Conservation (phyloP, 2,888 invertebrate genomes). For the Oxyscelio sp. region DNA sequence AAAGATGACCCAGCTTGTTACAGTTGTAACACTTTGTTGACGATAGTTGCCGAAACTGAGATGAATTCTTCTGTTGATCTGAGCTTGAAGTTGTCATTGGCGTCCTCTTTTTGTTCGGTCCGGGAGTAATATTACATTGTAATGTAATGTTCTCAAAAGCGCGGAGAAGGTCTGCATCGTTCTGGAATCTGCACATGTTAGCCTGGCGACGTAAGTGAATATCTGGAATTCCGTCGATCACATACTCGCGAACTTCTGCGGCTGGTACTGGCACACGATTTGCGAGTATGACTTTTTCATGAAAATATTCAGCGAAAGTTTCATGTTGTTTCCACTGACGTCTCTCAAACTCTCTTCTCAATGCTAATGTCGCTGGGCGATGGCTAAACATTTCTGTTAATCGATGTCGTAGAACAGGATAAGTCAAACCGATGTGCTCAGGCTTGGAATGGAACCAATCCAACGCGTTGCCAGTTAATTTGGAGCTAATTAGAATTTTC, state of each 20-base stretch:
- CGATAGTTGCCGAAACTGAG: background rate
- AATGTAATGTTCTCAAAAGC: conserved; percentile 40
- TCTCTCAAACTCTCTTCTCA: conserved; percentile 68
- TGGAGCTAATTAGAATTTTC: conserved; percentile 51
- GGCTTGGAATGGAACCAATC: conserved; percentile 71
- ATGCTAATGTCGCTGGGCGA: conserved; percentile 43
- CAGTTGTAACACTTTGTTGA: conserved; percentile 50
- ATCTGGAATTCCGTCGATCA: conserved; percentile 73
- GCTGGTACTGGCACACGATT: conserved; percentile 67
- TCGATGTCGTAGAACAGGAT: conserved; percentile 7
- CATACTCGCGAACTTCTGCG: conserved; percentile 66
- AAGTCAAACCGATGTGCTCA: conserved; percentile 42
- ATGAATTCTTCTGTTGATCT: background rate
- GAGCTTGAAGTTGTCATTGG: background rate
- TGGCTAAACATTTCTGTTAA: conserved; percentile 67
- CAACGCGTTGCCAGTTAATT: conserved; percentile 51
- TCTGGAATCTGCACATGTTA: conserved; percentile 46
- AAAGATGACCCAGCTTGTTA: conserved; percentile 24
- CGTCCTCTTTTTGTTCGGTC: background rate
- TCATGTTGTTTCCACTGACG: conserved; percentile 63
- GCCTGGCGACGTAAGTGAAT: conserved; percentile 59
- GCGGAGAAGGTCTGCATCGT: conserved; percentile 16
- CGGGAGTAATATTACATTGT: background rate
- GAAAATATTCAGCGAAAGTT: conserved; percentile 69
- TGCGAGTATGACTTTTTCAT: conserved; percentile 70